Conservation (phyloP, 2,797 vertebrate genomes). For the Ptychadena robeensis region DNA sequence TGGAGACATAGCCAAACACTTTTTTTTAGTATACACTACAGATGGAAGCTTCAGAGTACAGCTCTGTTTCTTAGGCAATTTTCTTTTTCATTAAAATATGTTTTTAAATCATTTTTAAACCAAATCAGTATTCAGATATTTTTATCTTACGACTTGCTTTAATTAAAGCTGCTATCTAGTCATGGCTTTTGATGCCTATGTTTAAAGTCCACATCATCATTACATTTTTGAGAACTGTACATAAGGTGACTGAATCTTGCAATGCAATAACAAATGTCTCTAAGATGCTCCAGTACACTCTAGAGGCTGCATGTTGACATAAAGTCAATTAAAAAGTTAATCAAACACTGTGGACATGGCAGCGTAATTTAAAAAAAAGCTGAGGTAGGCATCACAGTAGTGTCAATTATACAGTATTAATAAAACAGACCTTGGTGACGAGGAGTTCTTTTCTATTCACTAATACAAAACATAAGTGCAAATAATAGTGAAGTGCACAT, state of each 20-base stretch:
- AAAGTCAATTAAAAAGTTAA: slow-evolving; percentile 14
- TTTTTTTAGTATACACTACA: too few relatives aligned
- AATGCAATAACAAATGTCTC: not conserved
- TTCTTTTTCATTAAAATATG: too few relatives aligned
- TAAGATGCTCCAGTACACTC: not conserved
- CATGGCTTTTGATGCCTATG: not conserved
- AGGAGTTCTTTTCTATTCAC: not conserved
- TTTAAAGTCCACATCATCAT: slow-evolving; percentile 13
- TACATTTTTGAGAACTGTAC: not conserved
- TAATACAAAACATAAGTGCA: not conserved
- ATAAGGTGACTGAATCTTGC: not conserved
- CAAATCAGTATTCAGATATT: not conserved
- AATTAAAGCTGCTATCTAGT: not conserved
- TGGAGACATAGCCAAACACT: too few relatives aligned
- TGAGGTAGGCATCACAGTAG: not conserved
- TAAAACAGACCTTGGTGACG: not conserved
- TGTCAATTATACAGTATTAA: not conserved
- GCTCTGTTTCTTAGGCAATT: too few relatives aligned
- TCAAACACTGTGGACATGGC: not conserved
- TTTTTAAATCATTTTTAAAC: not conserved
- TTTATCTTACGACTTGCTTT: slow-evolving; percentile 19
- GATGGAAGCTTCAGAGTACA: too few relatives aligned
- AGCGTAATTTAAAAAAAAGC: not conserved
- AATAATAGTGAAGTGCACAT: not conserved
- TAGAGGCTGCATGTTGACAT: slow-evolving; percentile 9